A percentile compares a stretch with the other conserved stretches of the same genome.
Conservation (phyloP, 2,797 vertebrate species). For the Enteromius mattozi region DNA sequence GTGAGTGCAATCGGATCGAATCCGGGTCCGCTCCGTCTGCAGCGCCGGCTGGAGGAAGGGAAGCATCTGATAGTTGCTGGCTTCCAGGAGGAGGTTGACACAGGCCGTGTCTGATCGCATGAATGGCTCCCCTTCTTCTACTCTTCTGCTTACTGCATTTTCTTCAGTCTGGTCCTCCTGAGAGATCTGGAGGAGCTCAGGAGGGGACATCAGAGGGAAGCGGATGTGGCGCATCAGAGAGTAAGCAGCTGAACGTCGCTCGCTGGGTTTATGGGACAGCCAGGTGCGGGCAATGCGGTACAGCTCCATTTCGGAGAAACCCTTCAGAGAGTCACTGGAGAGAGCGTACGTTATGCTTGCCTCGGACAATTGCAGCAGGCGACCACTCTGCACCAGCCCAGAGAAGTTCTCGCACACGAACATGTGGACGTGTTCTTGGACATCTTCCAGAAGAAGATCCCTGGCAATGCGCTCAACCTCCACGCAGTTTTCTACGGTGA, state of each 20-base stretch:
- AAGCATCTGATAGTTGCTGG: conserved; percentile 88
- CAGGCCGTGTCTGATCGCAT: conserved; percentile 79
- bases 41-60: conserved; percentile 82
- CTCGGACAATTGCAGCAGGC: conserved; percentile 75
- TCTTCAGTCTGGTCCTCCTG: conserved; percentile 73
- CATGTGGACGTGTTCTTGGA: conserved; percentile 66
- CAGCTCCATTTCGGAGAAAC: conserved; percentile 81
- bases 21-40: conserved; percentile 81
- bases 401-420: conserved; percentile 80
- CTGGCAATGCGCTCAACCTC: conserved; percentile 80
- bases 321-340: conserved; percentile 75
- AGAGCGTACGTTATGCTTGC: conserved; percentile 74
- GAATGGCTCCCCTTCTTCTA: conserved; percentile 57
- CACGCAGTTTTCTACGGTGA: conserved; percentile 82
- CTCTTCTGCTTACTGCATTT: neutral
- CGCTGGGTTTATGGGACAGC: conserved; percentile 70
- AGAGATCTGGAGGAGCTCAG: conserved; percentile 82
- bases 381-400: conserved; percentile 68
- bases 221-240: conserved; percentile 80
- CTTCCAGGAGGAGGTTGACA: conserved; percentile 83
- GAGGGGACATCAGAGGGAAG: conserved; percentile 82
- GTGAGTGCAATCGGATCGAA: conserved; percentile 78
- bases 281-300: conserved; percentile 77
- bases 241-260: conserved; percentile 66
- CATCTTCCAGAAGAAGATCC: conserved; percentile 77